Conservation (phyloP, 2,113 vertebrate genomes). For the Lates calcarifer region DNA sequence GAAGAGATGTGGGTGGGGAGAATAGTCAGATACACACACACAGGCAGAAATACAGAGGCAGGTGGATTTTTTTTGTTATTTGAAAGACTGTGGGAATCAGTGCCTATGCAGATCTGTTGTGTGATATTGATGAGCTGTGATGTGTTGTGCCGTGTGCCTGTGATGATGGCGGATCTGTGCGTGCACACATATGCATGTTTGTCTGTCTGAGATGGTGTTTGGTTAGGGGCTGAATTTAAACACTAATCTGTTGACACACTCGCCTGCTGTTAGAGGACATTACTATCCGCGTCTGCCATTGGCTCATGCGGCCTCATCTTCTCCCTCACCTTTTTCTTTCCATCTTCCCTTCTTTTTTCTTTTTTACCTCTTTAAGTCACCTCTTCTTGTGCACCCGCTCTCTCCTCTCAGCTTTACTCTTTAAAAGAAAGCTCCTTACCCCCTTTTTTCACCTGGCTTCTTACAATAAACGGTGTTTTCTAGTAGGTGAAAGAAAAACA, state of each 20-base stretch:
- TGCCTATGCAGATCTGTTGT: conserved; percentile 55
- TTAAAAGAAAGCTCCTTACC: conserved; percentile 23
- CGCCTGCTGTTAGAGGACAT: conserved; percentile 79
- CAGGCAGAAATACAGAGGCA: conserved; percentile 61
- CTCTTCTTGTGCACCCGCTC: conserved; percentile 17
- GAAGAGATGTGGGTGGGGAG: conserved; percentile 69
- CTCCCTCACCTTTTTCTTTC: conserved; percentile 18
- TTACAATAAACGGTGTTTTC: conserved; percentile 41
- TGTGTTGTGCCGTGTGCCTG: conserved; percentile 56
- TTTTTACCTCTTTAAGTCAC: conserved; percentile 29
- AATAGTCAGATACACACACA: conserved; percentile 56
- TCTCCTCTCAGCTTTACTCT: conserved; percentile 26
- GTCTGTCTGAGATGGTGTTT: conserved; percentile 51
- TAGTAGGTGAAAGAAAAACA: not conserved
- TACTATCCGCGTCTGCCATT: conserved; percentile 77
- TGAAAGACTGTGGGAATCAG: conserved; percentile 43
- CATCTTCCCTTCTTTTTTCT: conserved; percentile 25
- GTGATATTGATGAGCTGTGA: conserved; percentile 65
- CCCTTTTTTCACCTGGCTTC: not conserved
- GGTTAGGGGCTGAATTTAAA: conserved; percentile 60
- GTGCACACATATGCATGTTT: conserved; percentile 46
- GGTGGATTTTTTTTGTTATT: conserved; percentile 58
- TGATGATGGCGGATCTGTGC: conserved; percentile 55
- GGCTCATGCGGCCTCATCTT: conserved; percentile 64
- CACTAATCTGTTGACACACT: conserved; percentile 77